Base-by-base conservation (phyloP, 2,797 vertebrate genomes). In the Thunnus albacares region DNA sequence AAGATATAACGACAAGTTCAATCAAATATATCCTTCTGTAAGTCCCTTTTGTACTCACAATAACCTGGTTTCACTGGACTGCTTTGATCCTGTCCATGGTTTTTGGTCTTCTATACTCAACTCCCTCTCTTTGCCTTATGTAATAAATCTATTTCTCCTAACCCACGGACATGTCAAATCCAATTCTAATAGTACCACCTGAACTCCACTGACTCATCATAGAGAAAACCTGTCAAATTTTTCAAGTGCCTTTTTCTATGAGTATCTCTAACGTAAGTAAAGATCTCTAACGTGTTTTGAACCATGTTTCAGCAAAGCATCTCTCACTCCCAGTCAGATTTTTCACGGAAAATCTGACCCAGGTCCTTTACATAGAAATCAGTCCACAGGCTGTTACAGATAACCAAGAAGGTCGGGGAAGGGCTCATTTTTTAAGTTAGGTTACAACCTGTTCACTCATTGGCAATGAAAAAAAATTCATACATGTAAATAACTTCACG, bases 81-180 rank as follows among this genome's bases (percentile, higher is more conserved):
- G 49, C 73, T 57, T 58, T 73, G 22, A 51, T 69, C 41, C 24
- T 30, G 41, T 26, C 51, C 30, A 18, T 65, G 28, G 24, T 30
- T 58, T 77, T 51, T 73, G 33, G 18, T 55, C 49, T 63, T 43
- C 41, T 67, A 60, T 83, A 75, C 79, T 60, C 56, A 72, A 69
- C 65, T 41, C 28, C 24, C 56, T 58, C 53, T 47, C 45, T 66
- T 62, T 33, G 26, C n/a, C 57, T 81, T 74, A 75, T 52, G 30
- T 81, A 79, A 83, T 70, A 26, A 65, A 87, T 81, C 41, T 22
- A 78, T 69, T 79, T 64, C 15, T 78, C 57, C 57, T 35, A 62
- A 75, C 78, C 80, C 70, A 81, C 53, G 1, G 68, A 81, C 64
- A 67, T 65, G 71, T 74, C 68, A 49, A 38, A 43, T 72, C 56